These are phyloP conservation scores for Vannuccia rotundouncinata DNA, from an alignment of 2,888 invertebrate genomes.

Conservation along the genomic window DNA sequence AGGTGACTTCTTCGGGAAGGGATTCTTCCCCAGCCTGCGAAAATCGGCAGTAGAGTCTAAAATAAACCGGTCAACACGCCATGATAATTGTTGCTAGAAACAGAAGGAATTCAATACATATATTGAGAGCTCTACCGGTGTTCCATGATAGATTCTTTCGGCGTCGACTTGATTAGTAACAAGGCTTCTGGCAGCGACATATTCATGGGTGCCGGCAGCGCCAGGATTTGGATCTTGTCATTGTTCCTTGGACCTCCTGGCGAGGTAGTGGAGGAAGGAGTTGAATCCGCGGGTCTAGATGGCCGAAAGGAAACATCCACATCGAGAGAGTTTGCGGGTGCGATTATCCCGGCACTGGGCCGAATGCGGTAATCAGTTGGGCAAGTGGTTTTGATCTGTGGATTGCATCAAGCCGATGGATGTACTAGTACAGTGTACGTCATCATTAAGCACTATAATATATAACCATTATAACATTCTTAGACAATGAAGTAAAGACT, in stretches of 20 bases:
- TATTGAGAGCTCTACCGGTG: background rate
- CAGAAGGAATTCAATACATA: no score
- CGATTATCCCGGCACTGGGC: background rate
- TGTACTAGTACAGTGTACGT: no score
- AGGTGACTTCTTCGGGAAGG: background rate
- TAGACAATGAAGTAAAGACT: no score
- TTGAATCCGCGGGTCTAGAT: background rate
- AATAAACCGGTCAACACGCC: background rate
- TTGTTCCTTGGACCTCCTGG: background rate
- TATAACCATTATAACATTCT: no score
- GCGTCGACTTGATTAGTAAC: background rate
- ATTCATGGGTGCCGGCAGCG: background rate
- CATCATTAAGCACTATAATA: no score
- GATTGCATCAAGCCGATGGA: no score
- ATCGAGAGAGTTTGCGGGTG: background rate
- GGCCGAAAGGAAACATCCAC: background rate
- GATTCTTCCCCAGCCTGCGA: background rate
- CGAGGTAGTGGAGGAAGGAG: background rate
- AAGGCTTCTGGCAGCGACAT: background rate
- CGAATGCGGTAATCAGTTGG: constrained; percentile 9
- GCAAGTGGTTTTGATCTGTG: background rate
- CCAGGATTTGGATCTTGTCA: background rate
- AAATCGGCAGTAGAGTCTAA: background rate
- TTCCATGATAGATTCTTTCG: background rate
- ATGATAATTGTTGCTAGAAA: no score